Evolutionary conservation across 1,140 invertebrate genomes (phyloP).

Genomic region (Eupeodes corollae): DNA sequence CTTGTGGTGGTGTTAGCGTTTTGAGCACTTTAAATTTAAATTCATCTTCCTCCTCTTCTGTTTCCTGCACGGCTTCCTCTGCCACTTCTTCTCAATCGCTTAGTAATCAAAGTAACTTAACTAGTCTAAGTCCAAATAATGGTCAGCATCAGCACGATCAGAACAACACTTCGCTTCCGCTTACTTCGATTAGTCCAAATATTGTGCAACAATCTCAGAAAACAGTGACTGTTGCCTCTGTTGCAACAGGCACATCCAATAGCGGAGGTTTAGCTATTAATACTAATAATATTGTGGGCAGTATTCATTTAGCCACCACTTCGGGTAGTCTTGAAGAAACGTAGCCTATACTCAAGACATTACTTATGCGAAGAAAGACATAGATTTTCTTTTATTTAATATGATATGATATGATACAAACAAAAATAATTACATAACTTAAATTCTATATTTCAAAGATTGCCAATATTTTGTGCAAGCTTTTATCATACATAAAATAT

Average conservation of each 20-base stretch:
- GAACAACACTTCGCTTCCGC: constrained; percentile 5
- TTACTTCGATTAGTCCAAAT: constrained; percentile 28
- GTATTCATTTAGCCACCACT: constrained; percentile 6
- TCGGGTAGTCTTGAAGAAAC: constrained; percentile 21
- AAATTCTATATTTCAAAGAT: too few relatives aligned
- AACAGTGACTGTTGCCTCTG: constrained; percentile 4
- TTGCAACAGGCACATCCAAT: not conserved
- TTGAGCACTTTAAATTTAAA: too few relatives aligned
- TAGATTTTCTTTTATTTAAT: too few relatives aligned
- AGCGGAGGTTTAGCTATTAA: constrained; percentile 8
- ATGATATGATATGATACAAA: too few relatives aligned
- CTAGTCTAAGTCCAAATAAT: not conserved
- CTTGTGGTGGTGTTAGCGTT: not conserved
- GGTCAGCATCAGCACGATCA: constrained; percentile 2
- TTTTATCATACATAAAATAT: too few relatives aligned
- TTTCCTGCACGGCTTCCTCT: not conserved
- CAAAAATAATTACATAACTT: too few relatives aligned
- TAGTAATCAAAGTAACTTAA: too few relatives aligned
- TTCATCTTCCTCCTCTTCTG: too few relatives aligned
- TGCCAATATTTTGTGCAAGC: too few relatives aligned
- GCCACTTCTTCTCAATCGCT: not conserved
- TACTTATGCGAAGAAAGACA: constrained; percentile 29
- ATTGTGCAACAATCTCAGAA: constrained; percentile 27
- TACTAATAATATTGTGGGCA: constrained; percentile 14
- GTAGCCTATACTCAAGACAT: constrained; percentile 38